Conservation (phyloP, 2,797 vertebrate species). For the Poliocrania exsul region DNA sequence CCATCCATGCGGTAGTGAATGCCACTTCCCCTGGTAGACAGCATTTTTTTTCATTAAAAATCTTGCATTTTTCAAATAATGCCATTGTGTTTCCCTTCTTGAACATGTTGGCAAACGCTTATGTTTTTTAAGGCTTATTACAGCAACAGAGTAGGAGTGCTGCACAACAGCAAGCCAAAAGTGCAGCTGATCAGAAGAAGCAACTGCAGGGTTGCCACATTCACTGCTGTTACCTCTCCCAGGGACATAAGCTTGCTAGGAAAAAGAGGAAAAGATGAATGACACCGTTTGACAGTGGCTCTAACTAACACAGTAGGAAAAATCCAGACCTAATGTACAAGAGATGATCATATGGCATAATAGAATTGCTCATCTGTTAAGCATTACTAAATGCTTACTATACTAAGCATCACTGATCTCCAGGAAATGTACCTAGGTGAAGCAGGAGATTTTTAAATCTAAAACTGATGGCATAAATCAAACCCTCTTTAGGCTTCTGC, state of each 20-base stretch:
- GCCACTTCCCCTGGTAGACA: background rate
- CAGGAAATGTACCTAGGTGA: slow-evolving; percentile 67
- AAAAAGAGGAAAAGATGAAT: background rate
- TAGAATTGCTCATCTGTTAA: slow-evolving; percentile 53
- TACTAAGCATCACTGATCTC: slow-evolving; percentile 36
- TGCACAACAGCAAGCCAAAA: background rate
- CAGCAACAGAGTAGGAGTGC: background rate
- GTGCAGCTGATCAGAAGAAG: background rate
- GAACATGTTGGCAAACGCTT: background rate
- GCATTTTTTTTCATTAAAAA: background rate
- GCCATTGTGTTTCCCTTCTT: background rate
- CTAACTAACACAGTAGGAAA: background rate
- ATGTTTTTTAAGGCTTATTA: background rate
- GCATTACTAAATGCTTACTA: slow-evolving; percentile 36
- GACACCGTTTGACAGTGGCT: background rate
- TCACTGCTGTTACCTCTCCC: background rate
- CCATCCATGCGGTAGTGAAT: background rate
- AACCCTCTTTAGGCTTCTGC: slow-evolving; percentile 23
- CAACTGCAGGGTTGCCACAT: background rate
- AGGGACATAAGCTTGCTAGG: background rate
- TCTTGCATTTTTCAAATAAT: background rate
- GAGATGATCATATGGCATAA: slow-evolving; percentile 13
- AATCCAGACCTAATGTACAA: background rate
- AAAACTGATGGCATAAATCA: slow-evolving; percentile 55
- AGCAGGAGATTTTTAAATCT: slow-evolving; percentile 61